These are phyloP conservation scores for Phaenicophaeus curvirostris DNA, from an alignment of 2,797 vertebrate genomes.

Conservation along the genomic window DNA sequence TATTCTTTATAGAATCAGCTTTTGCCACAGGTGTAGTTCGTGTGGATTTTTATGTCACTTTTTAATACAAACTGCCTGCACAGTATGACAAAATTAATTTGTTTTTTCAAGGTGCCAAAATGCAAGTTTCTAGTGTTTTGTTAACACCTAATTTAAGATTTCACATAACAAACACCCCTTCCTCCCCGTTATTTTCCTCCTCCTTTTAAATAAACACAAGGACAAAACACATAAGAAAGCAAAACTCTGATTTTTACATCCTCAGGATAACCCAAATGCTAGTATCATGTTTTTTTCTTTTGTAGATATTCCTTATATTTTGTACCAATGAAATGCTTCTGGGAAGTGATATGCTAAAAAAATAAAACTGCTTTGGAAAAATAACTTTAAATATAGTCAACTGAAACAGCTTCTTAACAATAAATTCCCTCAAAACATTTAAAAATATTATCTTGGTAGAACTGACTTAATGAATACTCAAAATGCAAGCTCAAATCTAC, in stretches of 20 bases:
- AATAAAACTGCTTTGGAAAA: conserved; percentile 57
- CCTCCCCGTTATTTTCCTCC: background rate
- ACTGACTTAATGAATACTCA: conserved; percentile 83
- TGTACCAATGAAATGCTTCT: background rate
- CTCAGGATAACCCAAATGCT: background rate
- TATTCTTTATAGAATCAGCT: background rate
- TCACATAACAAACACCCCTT: background rate
- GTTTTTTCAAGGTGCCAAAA: background rate
- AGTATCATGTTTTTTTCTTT: background rate
- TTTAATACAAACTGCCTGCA: background rate
- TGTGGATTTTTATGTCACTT: background rate
- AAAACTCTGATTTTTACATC: conserved; percentile 7
- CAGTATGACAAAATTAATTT: background rate
- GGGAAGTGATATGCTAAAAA: conserved; percentile 38
- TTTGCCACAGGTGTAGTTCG: background rate
- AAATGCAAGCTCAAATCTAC: conserved; percentile 85
- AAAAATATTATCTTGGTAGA: conserved; percentile 76
- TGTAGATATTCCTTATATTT: background rate
- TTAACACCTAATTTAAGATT: background rate
- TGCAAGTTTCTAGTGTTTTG: background rate
- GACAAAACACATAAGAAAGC: background rate
- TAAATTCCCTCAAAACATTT: conserved; percentile 80
- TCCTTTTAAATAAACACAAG: background rate
- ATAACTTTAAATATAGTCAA: conserved; percentile 67
- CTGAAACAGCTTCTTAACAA: conserved; percentile 71